Evolutionary conservation across 2,113 vertebrate genomes (phyloP), one percentile per base, ranked within the genome.

Genomic region (Dunckerocampus dactyliophorus): DNA sequence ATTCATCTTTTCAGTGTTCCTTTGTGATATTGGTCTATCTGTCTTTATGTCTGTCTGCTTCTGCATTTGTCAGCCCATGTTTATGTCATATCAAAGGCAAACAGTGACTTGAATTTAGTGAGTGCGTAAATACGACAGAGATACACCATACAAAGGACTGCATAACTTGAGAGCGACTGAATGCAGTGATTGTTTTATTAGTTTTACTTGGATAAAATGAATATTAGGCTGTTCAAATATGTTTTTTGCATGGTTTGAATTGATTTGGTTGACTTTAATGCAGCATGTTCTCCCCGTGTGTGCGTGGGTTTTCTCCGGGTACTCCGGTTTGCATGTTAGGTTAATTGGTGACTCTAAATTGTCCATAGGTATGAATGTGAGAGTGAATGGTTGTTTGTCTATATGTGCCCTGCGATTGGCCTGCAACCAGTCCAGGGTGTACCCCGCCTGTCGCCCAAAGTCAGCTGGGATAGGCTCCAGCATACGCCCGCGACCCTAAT

Each of bases 1-100:
- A 67, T 8, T 47, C 61, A 75, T 74, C 47, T 28, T 69, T 59
- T 62, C 64, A 48, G 42, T 43, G 51, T 63, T 77, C 66, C 5
- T 37, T 20, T 80, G 50, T 61, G 57, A 69, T 75, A 13, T 81
- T 49, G 42, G 46, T 71, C 48, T 63, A 47, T 53, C 51, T 70
- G 64, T 65, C 47, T 66, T 69, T 50, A 70, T 55, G 47, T 72
- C 63, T 60, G 66, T 67, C 74, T 75, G 53, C 59, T 4, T 49
- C 48, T 76, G 68, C 75, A 75, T 80, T 63, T 75, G 70, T 82
- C 72, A 79, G 34, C 82, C 62, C 45, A 51, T 73, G 71, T 74
- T 75, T 65, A 47, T 54, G 45, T 72, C 61, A 70, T 65, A 73
- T 67, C 49, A 75, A 75, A 74, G 65, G 31, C 21, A 62, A 61